Evolutionary conservation across 1,140 invertebrate species (phyloP).

Genomic region (Lutraria rhynchaena): DNA sequence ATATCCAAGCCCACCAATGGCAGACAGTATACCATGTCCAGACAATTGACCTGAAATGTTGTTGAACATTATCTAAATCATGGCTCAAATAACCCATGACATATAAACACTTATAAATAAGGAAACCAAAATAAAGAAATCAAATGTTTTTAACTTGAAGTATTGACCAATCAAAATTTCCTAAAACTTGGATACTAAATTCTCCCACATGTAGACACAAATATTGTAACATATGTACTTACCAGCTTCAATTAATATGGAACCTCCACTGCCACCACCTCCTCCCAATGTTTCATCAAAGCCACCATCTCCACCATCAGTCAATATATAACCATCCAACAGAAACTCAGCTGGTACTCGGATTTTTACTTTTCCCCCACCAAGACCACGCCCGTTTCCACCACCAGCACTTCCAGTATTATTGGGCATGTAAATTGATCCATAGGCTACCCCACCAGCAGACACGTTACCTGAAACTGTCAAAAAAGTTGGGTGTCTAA

Average conservation of each 20-base stretch:
- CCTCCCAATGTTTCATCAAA: constrained; percentile 12
- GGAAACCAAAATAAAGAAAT: too few relatives aligned
- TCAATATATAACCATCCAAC: constrained; percentile 65
- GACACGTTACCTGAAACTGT: not conserved
- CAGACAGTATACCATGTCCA: constrained; percentile 69
- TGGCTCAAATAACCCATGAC: too few relatives aligned
- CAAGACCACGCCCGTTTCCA: constrained; percentile 59
- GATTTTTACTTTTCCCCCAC: constrained; percentile 63
- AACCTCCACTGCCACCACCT: constrained; percentile 72
- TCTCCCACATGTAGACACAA: not conserved
- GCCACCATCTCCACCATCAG: constrained; percentile 60
- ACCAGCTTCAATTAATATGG: constrained; percentile 67
- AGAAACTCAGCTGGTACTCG: constrained; percentile 63
- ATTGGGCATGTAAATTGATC: constrained; percentile 62
- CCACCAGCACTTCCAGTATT: constrained; percentile 50
- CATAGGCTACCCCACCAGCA: constrained; percentile 60
- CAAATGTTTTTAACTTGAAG: too few relatives aligned
- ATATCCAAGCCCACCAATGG: constrained; percentile 67
- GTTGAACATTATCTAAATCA: too few relatives aligned
- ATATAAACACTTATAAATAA: too few relatives aligned
- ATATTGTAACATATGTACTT: not conserved
- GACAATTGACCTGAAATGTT: constrained; percentile 67
- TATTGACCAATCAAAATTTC: too few relatives aligned
- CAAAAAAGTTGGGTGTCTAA: not conserved
- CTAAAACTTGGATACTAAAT: not conserved